These are phyloP conservation scores for Tetragnatha montana DNA, from an alignment of 2,888 invertebrate species.

Conservation along the genomic window DNA sequence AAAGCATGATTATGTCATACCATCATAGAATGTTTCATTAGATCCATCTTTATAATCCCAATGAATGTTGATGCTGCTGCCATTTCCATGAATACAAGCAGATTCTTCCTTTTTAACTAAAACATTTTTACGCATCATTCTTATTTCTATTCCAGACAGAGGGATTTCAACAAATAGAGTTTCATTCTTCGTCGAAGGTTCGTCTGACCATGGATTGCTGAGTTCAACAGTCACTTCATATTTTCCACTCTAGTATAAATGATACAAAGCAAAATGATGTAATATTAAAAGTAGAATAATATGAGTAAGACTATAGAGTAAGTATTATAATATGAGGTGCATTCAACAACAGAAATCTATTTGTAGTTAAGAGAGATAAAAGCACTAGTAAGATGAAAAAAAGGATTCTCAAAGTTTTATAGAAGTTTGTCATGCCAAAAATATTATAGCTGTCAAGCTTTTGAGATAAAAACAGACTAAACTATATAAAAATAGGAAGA, in stretches of 20 bases:
- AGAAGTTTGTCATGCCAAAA: no score
- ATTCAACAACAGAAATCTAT: no score
- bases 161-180: constrained; percentile 60
- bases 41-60: constrained; percentile 56
- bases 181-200: not conserved
- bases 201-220: constrained; percentile 2
- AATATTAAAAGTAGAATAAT: not conserved
- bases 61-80: constrained; percentile 50
- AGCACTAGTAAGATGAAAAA: no score
- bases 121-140: constrained; percentile 1
- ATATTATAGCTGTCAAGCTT: no score
- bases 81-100: constrained; percentile 21
- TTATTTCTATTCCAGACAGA: constrained; percentile 22
- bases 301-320: no score
- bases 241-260: constrained; percentile 59
- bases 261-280: not conserved
- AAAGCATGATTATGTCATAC: constrained; percentile 10
- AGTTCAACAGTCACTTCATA: constrained; percentile 33
- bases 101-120: constrained; percentile 28
- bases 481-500: no score
- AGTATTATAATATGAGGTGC: no score
- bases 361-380: no score
- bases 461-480: no score
- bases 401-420: no score
- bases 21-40: constrained; percentile 50